Percentiles rank a stretch among this genome's conserved stretches.
phyloP scores from a whole-genome alignment of 2,113 vertebrate species.

The Mixornis gularis region DNA sequence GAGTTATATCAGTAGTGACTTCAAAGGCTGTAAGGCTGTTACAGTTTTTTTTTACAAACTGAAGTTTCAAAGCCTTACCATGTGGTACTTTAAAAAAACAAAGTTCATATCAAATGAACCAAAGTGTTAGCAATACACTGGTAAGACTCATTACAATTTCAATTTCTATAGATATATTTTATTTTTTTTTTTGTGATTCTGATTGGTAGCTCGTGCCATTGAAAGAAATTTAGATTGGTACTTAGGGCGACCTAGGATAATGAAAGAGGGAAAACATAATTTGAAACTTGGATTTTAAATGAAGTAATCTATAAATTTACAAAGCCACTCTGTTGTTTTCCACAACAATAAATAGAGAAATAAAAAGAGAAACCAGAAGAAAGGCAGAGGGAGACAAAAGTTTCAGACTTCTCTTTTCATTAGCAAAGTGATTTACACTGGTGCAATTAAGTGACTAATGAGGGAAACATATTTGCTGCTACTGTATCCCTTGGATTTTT shows the following conservation, averaged over 20 bases:
- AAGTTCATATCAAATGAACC: constrained; percentile 65
- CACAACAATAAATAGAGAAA: background rate
- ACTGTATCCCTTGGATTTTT: background rate
- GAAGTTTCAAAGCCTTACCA: constrained; percentile 70
- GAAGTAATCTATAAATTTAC: background rate
- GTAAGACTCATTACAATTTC: constrained; percentile 58
- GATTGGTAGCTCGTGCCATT: background rate
- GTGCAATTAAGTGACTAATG: background rate
- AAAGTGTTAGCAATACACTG: constrained; percentile 34
- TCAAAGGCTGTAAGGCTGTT: constrained; percentile 74
- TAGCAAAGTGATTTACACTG: background rate
- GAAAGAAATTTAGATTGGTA: background rate
- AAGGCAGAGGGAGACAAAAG: background rate
- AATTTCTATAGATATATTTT: constrained; percentile 36
- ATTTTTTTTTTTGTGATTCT: background rate
- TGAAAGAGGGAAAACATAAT: background rate
- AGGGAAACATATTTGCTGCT: background rate
- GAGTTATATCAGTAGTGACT: constrained; percentile 75
- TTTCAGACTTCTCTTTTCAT: background rate
- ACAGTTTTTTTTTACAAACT: constrained; percentile 67
- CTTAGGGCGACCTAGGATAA: background rate
- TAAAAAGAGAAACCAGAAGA: background rate
- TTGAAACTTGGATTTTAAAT: background rate
- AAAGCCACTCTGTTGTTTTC: background rate
- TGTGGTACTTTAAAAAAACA: constrained; percentile 63